Evolutionary conservation across 2,888 invertebrate genomes (phyloP).

Genomic region (Conops quadrifasciatus): DNA sequence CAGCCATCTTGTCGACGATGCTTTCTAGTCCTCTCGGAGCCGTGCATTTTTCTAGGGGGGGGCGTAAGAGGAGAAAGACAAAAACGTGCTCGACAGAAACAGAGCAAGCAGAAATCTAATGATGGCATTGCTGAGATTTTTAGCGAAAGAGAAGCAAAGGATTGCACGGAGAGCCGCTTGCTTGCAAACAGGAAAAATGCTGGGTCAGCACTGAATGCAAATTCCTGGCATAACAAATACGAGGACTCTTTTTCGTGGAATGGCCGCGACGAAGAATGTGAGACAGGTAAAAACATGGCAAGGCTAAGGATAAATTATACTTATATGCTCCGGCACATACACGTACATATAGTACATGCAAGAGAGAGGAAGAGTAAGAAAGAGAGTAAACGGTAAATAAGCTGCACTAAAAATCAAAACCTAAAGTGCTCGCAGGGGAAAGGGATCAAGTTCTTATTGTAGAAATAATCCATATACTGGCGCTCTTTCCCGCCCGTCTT

Average conservation of each 20-base stretch:
- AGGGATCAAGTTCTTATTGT: too few species aligned
- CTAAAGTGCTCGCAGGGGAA: too few species aligned
- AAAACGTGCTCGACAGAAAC: background rate
- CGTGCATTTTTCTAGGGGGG: too few species aligned
- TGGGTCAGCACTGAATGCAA: background rate
- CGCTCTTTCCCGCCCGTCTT: too few species aligned
- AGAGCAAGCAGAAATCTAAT: constrained; percentile 1
- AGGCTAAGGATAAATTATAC: too few species aligned
- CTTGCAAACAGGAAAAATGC: background rate
- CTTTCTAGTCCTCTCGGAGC: too few species aligned
- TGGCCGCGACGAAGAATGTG: too few species aligned
- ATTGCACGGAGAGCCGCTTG: background rate
- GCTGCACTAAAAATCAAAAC: too few species aligned
- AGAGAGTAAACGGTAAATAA: background rate
- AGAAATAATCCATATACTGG: too few species aligned
- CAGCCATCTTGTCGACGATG: too few species aligned
- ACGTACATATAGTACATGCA: background rate
- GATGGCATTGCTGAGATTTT: constrained; percentile 8
- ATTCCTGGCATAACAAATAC: background rate
- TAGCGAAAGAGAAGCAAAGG: background rate
- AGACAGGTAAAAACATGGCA: too few species aligned
- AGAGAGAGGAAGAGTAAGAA: background rate
- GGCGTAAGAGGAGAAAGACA: background rate
- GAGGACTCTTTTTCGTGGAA: too few species aligned
- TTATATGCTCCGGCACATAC: background rate